Base-by-base conservation (phyloP, 2,113 vertebrate species). In the Cephalophus harveyi region DNA sequence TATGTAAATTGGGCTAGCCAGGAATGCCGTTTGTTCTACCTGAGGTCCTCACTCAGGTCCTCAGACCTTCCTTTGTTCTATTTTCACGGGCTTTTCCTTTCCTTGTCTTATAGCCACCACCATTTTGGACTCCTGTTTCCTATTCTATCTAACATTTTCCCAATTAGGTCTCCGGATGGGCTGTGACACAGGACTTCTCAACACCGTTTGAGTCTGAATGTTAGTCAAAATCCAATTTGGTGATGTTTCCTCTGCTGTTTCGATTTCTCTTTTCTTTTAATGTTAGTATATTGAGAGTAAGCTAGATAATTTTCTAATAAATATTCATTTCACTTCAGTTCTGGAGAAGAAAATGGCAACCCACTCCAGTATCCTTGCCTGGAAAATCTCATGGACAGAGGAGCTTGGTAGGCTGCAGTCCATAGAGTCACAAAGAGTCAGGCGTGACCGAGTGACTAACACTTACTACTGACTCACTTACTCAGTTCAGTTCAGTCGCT, bases 81-180 rank as follows among this genome's bases (percentile, higher is more conserved):
- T 62, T 15, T 62, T 62, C 2, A 0, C 1, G 6, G 59, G 59
- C 13, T 30, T 62, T 62, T 30, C 59, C 13, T 6, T 62, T 62
- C 59, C 59, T 62, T 62, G 13, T 62, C 59, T 62, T 62, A 30
- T 62, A 30, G 59, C 59, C 59, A 30, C 28, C 6, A 12, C 59
- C 28, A 30, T 30, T 62, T 62, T 62, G 59, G 59, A 62, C 59
- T 15, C 59, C 59, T 30, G 28, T 30, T 62, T 62, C 28, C 28
- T 62, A 15, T 62, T 62, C 59, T 62, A 30, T 13, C 28, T 62
- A 30, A 62, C 28, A 1, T 62, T 62, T 62, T 40, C 67, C 67
- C 67, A 71, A 0, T 1, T 71, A 21, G 19, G n/a, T 11, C 9
- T 71, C n/a, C 17, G 0, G n/a, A 40, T 71, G 67, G 19, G 67